Conservation (phyloP, 1,140 invertebrate species). For the Melitaea cinxia region DNA sequence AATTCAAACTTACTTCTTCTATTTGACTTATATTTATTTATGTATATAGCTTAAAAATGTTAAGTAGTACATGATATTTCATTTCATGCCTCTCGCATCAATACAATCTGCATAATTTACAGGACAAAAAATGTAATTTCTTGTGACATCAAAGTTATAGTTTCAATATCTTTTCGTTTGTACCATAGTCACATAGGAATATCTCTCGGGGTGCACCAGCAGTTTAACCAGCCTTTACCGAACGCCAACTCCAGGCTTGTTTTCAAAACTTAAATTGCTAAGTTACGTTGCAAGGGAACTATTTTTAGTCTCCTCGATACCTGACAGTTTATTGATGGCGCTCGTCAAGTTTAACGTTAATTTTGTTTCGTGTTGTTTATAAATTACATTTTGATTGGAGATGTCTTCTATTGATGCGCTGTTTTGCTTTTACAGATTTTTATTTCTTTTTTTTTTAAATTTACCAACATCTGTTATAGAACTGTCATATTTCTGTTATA, state of each 20-base stretch:
- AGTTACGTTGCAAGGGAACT: constrained; percentile 44
- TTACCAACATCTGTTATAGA: too few species aligned
- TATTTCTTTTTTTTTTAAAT: too few species aligned
- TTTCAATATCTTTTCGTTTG: constrained; percentile 16
- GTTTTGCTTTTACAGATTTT: too few species aligned
- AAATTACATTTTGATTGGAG: neutral
- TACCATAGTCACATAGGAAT: constrained; percentile 27
- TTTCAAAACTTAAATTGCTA: constrained; percentile 68
- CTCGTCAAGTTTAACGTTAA: neutral
- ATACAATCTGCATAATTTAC: too few species aligned
- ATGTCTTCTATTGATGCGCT: neutral
- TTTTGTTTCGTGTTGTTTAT: neutral
- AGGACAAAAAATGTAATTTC: too few species aligned
- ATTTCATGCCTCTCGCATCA: too few species aligned
- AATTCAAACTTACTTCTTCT: too few species aligned
- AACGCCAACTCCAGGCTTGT: constrained; percentile 53
- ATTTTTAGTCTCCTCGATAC: constrained; percentile 35
- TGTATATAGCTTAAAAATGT: too few species aligned
- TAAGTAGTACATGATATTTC: too few species aligned
- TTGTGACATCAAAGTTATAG: too few species aligned
- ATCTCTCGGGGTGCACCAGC: constrained; percentile 44
- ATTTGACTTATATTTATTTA: too few species aligned
- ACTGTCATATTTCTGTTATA: too few species aligned
- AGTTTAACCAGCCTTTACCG: constrained; percentile 61
- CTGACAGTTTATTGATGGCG: constrained; percentile 27